Conservation (phyloP, 1,140 invertebrate species). For the Bombus pascuorum region DNA sequence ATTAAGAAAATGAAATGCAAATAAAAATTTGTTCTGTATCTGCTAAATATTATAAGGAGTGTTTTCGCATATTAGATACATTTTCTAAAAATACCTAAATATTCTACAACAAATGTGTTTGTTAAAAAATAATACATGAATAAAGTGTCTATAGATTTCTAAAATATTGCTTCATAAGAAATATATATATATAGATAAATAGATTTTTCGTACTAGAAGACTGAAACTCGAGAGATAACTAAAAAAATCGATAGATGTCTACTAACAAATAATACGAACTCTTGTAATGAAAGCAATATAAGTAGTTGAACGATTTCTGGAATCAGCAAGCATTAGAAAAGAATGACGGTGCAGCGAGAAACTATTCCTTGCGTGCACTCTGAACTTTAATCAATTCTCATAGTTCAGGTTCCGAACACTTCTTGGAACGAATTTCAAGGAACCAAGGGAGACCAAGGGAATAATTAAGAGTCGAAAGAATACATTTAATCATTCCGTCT, state of each 20-base stretch:
- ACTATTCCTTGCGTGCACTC: slow-evolving; percentile 34
- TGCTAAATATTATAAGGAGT: neutral
- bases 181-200: neutral
- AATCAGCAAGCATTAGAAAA: slow-evolving; percentile 9
- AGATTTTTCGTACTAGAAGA: neutral
- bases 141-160: neutral
- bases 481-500: neutral
- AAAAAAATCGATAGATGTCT: neutral
- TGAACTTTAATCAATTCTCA: slow-evolving; percentile 53
- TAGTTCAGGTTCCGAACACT: slow-evolving; percentile 24
- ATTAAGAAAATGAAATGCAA: neutral
- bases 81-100: too few relatives aligned
- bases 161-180: too few relatives aligned
- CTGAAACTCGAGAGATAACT: neutral
- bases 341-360: neutral
- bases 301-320: slow-evolving; percentile 13
- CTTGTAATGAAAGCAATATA: slow-evolving; percentile 11
- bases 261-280: slow-evolving; percentile 12
- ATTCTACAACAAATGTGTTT: too few relatives aligned
- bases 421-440: slow-evolving; percentile 3
- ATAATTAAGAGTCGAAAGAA: slow-evolving; percentile 1
- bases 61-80: too few relatives aligned
- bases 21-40: neutral
- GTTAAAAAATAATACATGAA: too few relatives aligned
- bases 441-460: neutral